Conservation (phyloP, 2,113 vertebrate species). For the Notothenia rossii region DNA sequence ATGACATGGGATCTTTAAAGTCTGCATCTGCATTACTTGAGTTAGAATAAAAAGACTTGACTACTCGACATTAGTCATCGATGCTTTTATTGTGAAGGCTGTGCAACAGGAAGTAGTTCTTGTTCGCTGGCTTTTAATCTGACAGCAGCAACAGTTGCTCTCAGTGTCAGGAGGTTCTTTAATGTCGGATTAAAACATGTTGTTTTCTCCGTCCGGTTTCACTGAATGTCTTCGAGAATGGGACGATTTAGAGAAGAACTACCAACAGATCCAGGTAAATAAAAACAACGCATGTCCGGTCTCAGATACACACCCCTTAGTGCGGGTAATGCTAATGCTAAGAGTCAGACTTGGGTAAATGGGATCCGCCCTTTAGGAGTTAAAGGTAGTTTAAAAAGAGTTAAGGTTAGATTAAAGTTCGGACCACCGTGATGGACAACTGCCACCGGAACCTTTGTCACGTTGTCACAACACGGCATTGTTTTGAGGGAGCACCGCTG, state of each 20-base stretch:
- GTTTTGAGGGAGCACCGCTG: neutral
- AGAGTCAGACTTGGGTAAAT: too few species aligned
- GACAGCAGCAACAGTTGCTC: constrained; percentile 31
- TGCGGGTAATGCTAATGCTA: too few species aligned
- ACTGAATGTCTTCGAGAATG: constrained; percentile 90
- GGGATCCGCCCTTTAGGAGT: too few species aligned
- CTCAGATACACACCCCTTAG: too few species aligned
- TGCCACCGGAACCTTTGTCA: neutral
- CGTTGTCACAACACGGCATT: neutral
- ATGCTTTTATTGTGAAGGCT: constrained; percentile 41
- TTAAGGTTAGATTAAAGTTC: too few species aligned
- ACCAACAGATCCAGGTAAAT: constrained; percentile 89
- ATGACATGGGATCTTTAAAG: too few species aligned
- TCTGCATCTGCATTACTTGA: too few species aligned
- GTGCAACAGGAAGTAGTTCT: neutral
- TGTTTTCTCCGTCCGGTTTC: constrained; percentile 69
- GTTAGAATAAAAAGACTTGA: too few species aligned
- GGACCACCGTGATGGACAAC: too few species aligned
- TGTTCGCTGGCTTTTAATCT: rapidly evolving
- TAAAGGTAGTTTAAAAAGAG: too few species aligned
- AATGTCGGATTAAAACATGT: constrained; percentile 49
- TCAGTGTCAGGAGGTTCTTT: neutral
- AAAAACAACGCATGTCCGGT: neutral
- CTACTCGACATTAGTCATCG: too few species aligned
- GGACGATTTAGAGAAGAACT: constrained; percentile 91